A percentile compares a stretch with the other conserved stretches of the same genome.
Conservation (phyloP, 2,797 vertebrate genomes). For the Psittacula echo region DNA sequence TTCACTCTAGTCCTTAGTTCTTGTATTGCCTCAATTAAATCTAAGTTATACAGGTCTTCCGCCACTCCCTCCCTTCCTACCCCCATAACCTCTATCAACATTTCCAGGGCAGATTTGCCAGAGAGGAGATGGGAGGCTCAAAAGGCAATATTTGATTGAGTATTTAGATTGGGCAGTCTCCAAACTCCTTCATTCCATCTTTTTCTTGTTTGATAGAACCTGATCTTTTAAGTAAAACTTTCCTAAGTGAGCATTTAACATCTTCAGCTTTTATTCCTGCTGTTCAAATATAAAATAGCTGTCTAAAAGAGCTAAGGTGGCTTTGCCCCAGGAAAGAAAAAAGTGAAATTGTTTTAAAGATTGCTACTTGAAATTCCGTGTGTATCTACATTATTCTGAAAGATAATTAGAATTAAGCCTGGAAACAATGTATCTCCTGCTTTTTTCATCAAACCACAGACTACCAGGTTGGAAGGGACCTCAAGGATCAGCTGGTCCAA, state of each 20-base stretch:
- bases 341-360: background rate
- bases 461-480: background rate
- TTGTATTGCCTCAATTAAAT: background rate
- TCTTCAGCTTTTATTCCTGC: background rate
- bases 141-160: background rate
- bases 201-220: background rate
- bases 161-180: background rate
- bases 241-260: background rate
- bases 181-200: background rate
- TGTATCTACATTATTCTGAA: background rate
- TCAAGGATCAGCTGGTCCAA: background rate
- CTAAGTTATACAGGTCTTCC: background rate
- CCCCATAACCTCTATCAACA: background rate
- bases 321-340: background rate
- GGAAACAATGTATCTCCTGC: background rate
- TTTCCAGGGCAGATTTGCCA: background rate
- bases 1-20: background rate
- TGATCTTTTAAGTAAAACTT: slow-evolving; percentile 10
- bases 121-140: background rate
- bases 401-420: background rate
- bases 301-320: background rate
- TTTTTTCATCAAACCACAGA: background rate
- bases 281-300: background rate
- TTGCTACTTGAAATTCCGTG: background rate
- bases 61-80: background rate